Conservation (phyloP, 2,888 invertebrate species). For the Morinoia aosen region DNA sequence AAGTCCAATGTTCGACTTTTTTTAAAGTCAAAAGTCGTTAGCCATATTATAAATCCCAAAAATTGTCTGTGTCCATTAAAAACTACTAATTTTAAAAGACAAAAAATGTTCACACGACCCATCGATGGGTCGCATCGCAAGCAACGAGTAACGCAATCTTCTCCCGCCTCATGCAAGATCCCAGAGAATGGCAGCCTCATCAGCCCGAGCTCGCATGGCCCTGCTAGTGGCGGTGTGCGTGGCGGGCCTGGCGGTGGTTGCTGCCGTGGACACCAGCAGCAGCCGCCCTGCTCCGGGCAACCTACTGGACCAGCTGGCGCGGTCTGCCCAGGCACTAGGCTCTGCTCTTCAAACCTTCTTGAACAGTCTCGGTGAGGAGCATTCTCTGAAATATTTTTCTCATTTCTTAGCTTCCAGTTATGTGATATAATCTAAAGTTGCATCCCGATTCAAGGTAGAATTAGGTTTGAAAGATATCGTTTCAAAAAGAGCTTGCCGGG, state of each 20-base stretch:
- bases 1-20: no score
- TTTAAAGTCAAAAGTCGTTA: no score
- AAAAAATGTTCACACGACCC: no score
- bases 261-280: background rate
- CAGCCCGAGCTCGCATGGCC: background rate
- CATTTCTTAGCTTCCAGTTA: background rate
- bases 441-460: background rate
- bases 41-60: no score
- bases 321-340: conserved; percentile 15
- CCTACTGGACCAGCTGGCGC: background rate
- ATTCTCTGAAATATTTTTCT: background rate
- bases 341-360: background rate
- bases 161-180: background rate
- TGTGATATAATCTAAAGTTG: background rate
- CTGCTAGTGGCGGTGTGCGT: background rate
- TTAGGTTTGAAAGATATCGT: background rate
- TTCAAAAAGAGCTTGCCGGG: background rate
- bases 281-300: background rate
- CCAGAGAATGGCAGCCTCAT: background rate
- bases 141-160: background rate
- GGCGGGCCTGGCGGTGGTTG: conserved; percentile 8
- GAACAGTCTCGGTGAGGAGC: background rate
- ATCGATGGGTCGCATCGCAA: no score
- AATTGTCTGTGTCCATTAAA: no score
- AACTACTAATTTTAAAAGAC: no score